phyloP scores from a whole-genome alignment of 2,797 vertebrate species.

The Sandelia bainsii region DNA sequence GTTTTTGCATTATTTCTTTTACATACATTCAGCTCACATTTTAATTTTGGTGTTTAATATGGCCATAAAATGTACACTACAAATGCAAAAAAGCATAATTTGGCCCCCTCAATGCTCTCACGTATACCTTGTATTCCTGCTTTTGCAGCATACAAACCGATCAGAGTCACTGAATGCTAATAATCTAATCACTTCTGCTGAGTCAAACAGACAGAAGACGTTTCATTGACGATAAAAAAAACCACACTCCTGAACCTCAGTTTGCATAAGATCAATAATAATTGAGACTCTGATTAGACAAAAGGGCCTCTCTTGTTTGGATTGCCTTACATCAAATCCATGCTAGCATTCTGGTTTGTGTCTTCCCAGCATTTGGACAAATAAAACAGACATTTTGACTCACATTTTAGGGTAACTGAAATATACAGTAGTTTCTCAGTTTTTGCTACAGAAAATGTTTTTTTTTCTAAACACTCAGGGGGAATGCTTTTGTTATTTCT shows the following conservation, averaged over 20 bases:
- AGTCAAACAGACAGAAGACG: slow-evolving; percentile 1
- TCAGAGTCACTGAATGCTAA: slow-evolving; percentile 6
- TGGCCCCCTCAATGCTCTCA: too few species aligned
- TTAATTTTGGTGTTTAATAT: too few species aligned
- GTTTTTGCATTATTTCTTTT: too few species aligned
- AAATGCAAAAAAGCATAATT: too few species aligned
- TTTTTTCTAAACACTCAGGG: slow-evolving; percentile 28
- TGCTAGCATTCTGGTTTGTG: slow-evolving; percentile 20
- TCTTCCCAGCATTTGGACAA: slow-evolving; percentile 40
- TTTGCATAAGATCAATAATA: slow-evolving; percentile 62
- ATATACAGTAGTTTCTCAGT: slow-evolving; percentile 14
- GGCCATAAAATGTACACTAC: too few species aligned
- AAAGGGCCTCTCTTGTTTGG: slow-evolving; percentile 45
- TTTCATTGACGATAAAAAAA: background rate
- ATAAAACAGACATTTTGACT: slow-evolving; percentile 43
- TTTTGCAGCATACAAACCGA: slow-evolving; percentile 13
- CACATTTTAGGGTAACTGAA: slow-evolving; percentile 29
- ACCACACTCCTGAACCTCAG: slow-evolving; percentile 20
- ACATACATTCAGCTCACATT: too few species aligned
- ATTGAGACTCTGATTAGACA: slow-evolving; percentile 50
- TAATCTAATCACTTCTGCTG: slow-evolving; percentile 9
- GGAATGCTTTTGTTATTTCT: slow-evolving; percentile 57
- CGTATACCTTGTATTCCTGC: too few species aligned
- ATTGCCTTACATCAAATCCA: slow-evolving; percentile 40
- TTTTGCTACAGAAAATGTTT: slow-evolving; percentile 29